A percentile compares a stretch with the other conserved stretches of the same genome.
Conservation (phyloP, 1,140 invertebrate genomes). For the Microplitis mediator region DNA sequence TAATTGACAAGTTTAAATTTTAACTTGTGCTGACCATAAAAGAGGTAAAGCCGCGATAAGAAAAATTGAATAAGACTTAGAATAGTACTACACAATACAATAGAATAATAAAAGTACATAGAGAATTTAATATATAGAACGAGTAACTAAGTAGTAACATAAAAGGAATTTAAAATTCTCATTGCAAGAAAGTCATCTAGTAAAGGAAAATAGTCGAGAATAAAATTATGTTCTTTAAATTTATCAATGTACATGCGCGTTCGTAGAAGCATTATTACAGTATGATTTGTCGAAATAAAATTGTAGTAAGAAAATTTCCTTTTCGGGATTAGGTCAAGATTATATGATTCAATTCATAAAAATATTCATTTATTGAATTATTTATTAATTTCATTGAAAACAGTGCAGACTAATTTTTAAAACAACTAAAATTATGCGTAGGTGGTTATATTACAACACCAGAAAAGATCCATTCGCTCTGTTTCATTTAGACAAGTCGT, state of each 20-base stretch:
- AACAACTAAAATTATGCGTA: neutral
- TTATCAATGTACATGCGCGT: neutral
- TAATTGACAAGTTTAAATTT: too few species aligned
- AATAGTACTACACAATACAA: too few species aligned
- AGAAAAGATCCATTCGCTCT: neutral
- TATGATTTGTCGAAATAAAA: neutral
- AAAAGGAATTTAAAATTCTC: neutral
- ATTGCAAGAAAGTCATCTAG: neutral
- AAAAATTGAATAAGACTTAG: too few species aligned
- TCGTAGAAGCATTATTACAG: neutral
- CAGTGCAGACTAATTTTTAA: neutral
- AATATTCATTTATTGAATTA: neutral
- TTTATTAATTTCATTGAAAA: neutral
- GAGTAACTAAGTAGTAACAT: neutral
- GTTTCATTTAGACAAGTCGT: slow-evolving; percentile 22
- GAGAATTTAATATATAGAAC: neutral
- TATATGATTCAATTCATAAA: neutral
- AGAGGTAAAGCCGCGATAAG: too few species aligned
- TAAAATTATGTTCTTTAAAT: neutral
- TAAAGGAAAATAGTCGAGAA: neutral
- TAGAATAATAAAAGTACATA: neutral
- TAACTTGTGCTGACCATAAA: too few species aligned
- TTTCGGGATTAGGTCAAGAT: neutral
- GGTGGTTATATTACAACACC: neutral
- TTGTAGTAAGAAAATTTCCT: neutral